Conservation (phyloP, 2,797 vertebrate species). For the Hypotaenidia philippensis region DNA sequence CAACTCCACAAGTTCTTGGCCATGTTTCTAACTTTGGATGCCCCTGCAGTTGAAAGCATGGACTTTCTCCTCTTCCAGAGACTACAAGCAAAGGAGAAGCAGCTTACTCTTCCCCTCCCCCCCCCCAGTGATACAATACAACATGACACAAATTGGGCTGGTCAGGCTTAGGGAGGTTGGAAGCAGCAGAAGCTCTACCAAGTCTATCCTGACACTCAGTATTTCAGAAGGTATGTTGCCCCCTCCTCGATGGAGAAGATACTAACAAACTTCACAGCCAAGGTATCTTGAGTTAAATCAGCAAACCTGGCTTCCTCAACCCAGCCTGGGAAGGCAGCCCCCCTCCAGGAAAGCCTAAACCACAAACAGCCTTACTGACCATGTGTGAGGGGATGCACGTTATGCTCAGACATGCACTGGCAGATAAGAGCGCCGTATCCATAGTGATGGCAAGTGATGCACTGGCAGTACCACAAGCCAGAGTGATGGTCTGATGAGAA, state of each 20-base stretch:
- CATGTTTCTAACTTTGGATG: neutral
- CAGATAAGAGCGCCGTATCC: neutral
- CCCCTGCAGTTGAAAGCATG: neutral
- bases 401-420: neutral
- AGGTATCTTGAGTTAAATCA: neutral
- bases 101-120: too few relatives aligned
- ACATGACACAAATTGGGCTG: neutral
- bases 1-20: neutral
- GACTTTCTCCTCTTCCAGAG: neutral
- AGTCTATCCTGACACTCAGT: neutral
- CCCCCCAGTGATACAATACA: neutral
- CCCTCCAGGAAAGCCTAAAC: neutral
- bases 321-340: neutral
- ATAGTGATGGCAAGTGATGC: neutral
- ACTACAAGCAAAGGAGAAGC: neutral
- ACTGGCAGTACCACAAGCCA: neutral
- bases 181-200: neutral
- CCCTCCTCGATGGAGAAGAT: neutral
- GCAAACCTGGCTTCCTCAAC: neutral
- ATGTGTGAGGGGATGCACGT: neutral
- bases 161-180: neutral
- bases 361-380: neutral
- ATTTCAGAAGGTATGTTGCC: neutral
- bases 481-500: neutral
- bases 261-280: neutral